A percentile compares a stretch with the other conserved stretches of the same genome.
Evolutionary conservation across 1,140 invertebrate species (phyloP).

Genomic region (Aleiodes sp.): DNA sequence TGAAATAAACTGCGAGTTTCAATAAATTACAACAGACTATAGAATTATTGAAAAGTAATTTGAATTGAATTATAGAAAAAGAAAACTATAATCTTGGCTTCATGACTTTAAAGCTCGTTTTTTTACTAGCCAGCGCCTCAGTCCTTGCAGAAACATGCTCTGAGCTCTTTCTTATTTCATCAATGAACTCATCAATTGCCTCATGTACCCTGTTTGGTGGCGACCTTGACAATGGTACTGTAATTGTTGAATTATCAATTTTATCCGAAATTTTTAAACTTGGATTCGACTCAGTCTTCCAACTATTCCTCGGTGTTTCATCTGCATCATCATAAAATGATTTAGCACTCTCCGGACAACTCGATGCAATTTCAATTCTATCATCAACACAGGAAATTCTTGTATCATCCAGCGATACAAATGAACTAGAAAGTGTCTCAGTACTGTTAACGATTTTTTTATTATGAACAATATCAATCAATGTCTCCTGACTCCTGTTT

Average conservation of each 20-base stretch:
- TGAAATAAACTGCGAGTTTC: background rate
- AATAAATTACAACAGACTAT: conserved; percentile 9
- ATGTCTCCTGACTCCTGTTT: conserved; percentile 34
- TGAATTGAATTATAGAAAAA: background rate
- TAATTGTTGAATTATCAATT: conserved; percentile 4
- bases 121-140: conserved; percentile 64
- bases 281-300: conserved; percentile 26
- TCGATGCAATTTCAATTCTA: conserved; percentile 5
- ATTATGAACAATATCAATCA: conserved; percentile 6
- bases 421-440: conserved; percentile 29
- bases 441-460: conserved; percentile 28
- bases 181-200: conserved; percentile 55
- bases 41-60: conserved; percentile 16
- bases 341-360: conserved; percentile 27
- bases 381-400: background rate
- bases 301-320: background rate
- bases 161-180: conserved; percentile 61
- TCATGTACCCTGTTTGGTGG: conserved; percentile 27
- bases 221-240: conserved; percentile 22
- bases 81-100: conserved; percentile 57
- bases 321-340: conserved; percentile 24
- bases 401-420: conserved; percentile 24
- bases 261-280: conserved; percentile 17
- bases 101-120: conserved; percentile 65
- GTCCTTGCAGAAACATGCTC: conserved; percentile 64